Conservation (phyloP, 2,888 invertebrate species). For the Sinotaia quadrata region DNA sequence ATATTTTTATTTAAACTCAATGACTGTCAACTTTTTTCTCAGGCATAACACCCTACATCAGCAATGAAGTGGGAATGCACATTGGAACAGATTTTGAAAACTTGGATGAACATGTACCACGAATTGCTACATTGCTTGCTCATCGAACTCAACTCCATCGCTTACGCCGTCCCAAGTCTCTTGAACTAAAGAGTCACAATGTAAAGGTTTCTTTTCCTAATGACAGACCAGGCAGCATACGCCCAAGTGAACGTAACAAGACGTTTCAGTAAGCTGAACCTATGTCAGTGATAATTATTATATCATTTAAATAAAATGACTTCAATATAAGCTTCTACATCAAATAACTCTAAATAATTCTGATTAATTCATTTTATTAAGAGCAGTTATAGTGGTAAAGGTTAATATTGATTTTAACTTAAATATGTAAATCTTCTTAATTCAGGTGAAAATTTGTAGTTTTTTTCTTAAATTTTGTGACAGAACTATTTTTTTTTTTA, state of each 20-base stretch:
- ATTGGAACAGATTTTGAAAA: conserved; percentile 63
- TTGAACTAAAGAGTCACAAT: conserved; percentile 31
- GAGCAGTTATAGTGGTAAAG: no score
- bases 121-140: conserved; percentile 65
- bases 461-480: no score
- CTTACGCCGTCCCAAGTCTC: conserved; percentile 36
- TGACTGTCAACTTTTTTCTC: conserved; percentile 9
- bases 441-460: no score
- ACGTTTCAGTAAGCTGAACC: conserved; percentile 60
- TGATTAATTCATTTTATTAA: no score
- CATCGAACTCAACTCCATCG: conserved; percentile 58
- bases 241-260: conserved; percentile 63
- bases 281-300: not conserved
- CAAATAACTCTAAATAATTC: no score
- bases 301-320: no score
- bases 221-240: conserved; percentile 69
- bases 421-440: no score
- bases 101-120: conserved; percentile 50
- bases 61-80: conserved; percentile 71
- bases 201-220: conserved; percentile 70
- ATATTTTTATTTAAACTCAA: not conserved
- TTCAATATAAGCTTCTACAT: no score
- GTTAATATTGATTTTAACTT: no score
- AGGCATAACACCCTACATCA: conserved; percentile 71
- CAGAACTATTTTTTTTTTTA: no score